Percentiles rank a stretch among this genome's conserved stretches.
Conservation (phyloP, 2,888 invertebrate genomes). For the Ormyrus rosae region DNA sequence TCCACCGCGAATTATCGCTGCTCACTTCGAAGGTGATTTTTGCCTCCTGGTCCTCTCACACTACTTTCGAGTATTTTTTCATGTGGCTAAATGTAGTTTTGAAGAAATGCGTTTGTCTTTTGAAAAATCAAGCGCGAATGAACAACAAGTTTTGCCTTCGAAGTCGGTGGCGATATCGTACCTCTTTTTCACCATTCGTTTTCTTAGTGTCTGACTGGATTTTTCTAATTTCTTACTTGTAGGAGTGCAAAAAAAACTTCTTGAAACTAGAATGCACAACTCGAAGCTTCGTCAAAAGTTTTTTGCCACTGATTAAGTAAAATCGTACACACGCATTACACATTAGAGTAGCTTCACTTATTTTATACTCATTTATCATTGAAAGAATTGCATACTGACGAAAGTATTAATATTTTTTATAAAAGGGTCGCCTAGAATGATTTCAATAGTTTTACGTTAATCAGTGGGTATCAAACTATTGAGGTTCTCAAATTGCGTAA, state of each 20-base stretch:
- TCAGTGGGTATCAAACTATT: constrained; percentile 10
- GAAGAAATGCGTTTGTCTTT: background rate
- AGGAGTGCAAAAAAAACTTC: constrained; percentile 5
- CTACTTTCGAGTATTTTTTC: background rate
- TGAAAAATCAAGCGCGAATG: background rate
- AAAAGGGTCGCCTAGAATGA: background rate
- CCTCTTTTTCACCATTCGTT: constrained; percentile 9
- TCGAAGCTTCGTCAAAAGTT: background rate
- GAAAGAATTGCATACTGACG: background rate
- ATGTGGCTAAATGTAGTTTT: background rate
- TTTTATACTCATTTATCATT: no score
- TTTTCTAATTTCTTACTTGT: constrained; percentile 17
- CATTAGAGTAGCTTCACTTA: background rate
- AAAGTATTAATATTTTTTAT: background rate
- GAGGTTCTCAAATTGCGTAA: constrained; percentile 4
- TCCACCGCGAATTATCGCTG: background rate
- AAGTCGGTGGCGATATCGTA: background rate
- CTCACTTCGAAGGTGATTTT: constrained; percentile 10
- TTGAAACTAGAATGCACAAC: constrained; percentile 10
- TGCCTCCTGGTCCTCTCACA: background rate
- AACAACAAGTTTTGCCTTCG: background rate
- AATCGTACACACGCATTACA: background rate
- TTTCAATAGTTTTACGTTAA: background rate
- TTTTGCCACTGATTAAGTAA: constrained; percentile 14
- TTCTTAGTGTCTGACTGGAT: constrained; percentile 27